Evolutionary conservation across 2,113 vertebrate species (phyloP), one percentile per base, ranked within the genome.

Genomic region (Cephalopterus ornatus): DNA sequence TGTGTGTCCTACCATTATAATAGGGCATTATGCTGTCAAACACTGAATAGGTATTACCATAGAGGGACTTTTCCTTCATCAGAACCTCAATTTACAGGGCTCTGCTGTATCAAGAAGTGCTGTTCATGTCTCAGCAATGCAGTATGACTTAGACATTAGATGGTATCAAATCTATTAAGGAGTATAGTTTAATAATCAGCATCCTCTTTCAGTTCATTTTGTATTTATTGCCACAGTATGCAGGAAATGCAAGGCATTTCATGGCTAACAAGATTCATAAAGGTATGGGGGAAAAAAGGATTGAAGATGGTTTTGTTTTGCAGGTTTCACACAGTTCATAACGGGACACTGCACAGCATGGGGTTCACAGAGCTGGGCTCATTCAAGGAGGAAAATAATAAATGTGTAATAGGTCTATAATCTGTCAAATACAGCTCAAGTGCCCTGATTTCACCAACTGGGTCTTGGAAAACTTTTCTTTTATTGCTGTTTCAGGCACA

Each of bases 301-400:
- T 30, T 46, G 23, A 66, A 89, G 80, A 89, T 68, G 65, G 85
- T 72, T 97, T 96, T 95, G 70, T 66, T 93, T 95, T 91, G 75
- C 93, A 94, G 62, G 62, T 83, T 94, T 97, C 90, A 92, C 76
- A 93, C 61, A 80, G 89, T 85, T 97, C 93, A 77, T 97, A 93
- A 93, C 81, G 67, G 84, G 77, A 89, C 41, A 85, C 93, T 66
- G 76, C 71, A 78, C 92, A 92, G 88, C 3, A 0, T 89, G 94
- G 66, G 53, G 46, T 77, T 85, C 84, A 81, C 63, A 77, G 66
- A 73, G 58, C 46, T 78, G 32, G 37, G 61, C 47, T 91, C 18
- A 11, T 91, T 90, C 81, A 41, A 89, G 63, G 41, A 59, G 80
- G 55, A 94, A 94, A 93, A 79, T 9, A 68, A 27, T 63, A 83